Evolutionary conservation across 2,888 invertebrate species (phyloP).

Genomic region (Luffia ferchaultella): DNA sequence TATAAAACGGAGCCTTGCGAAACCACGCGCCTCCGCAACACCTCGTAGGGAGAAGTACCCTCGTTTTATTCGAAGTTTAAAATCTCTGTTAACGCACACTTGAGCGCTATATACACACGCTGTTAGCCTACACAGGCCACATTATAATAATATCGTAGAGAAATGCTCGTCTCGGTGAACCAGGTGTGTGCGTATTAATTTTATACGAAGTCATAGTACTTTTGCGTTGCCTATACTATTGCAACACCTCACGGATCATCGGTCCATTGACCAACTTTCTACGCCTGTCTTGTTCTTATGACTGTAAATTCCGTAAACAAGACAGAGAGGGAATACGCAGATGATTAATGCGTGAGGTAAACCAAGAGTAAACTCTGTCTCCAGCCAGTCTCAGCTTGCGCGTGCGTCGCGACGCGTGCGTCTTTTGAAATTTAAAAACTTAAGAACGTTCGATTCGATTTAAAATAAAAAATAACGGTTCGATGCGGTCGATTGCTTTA

Average conservation of each 20-base stretch:
- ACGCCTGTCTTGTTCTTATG: conserved; percentile 26
- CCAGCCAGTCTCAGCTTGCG: conserved; percentile 56
- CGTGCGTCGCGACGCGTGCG: conserved; percentile 43
- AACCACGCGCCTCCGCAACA: conserved; percentile 34
- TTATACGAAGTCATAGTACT: too few relatives aligned
- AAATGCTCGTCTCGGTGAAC: too few relatives aligned
- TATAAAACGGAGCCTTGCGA: conserved; percentile 29
- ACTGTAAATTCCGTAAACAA: conserved; percentile 21
- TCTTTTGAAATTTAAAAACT: conserved; percentile 27
- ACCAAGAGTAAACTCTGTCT: conserved; percentile 33
- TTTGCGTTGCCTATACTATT: too few relatives aligned
- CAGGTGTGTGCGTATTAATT: too few relatives aligned
- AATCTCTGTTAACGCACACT: too few relatives aligned
- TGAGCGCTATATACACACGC: too few relatives aligned
- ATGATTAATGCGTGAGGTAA: conserved; percentile 33
- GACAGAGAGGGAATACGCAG: conserved; percentile 30
- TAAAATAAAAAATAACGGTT: not conserved
- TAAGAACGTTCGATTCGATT: not conserved
- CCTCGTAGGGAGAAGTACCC: too few relatives aligned
- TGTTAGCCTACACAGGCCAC: too few relatives aligned
- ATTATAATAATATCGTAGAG: too few relatives aligned
- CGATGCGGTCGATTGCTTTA: too few relatives aligned
- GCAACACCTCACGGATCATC: not conserved
- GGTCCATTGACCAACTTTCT: conserved; percentile 24
- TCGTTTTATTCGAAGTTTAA: too few relatives aligned